Conservation (phyloP, 2,797 vertebrate genomes). For the Phalanger gymnotis region DNA sequence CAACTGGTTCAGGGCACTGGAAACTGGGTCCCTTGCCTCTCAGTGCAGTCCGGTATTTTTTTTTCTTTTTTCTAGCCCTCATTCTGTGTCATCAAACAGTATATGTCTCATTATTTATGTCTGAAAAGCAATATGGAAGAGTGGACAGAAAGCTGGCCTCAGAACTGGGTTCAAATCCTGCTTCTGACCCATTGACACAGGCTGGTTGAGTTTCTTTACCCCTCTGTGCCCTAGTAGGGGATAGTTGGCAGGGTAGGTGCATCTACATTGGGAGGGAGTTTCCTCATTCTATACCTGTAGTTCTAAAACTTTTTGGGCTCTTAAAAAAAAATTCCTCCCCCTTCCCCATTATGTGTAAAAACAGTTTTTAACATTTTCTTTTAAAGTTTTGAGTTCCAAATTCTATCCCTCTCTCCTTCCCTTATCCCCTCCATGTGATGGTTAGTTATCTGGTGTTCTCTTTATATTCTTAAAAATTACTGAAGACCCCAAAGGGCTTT, state of each 20-base stretch:
- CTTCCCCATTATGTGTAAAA: not conserved
- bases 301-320: not conserved
- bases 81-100: not conserved
- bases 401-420: not conserved
- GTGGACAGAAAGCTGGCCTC: not conserved
- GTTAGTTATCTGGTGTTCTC: not conserved
- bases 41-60: not conserved
- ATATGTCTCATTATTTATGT: not conserved
- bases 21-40: not conserved
- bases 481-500: not conserved
- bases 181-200: not conserved
- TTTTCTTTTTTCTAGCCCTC: not conserved
- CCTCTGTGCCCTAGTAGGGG: not conserved
- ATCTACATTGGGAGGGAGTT: not conserved
- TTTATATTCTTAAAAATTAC: not conserved
- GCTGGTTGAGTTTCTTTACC: not conserved
- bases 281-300: not conserved
- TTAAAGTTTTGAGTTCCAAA: not conserved
- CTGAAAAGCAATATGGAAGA: not conserved
- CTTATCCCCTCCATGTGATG: not conserved
- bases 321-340: not conserved
- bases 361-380: not conserved
- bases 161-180: not conserved
- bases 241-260: not conserved
- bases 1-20: not conserved